Conservation (phyloP, 1,140 invertebrate species). For the Orius insidiosus region DNA sequence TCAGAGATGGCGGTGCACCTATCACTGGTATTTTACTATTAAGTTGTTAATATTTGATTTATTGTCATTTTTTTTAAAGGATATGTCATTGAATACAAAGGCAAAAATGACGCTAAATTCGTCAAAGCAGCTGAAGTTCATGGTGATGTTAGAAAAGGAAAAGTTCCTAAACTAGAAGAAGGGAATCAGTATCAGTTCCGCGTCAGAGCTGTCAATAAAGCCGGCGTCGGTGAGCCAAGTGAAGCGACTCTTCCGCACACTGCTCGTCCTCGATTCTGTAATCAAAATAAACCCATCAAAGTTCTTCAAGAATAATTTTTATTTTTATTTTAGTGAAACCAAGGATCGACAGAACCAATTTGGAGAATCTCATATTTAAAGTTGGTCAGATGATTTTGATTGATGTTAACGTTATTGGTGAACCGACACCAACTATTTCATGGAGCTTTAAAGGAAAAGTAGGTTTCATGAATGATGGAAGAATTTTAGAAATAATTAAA, state of each 20-base stretch:
- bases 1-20: constrained; percentile 87
- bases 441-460: constrained; percentile 72
- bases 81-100: constrained; percentile 80
- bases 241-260: constrained; percentile 86
- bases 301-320: constrained; percentile 12
- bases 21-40: constrained; percentile 46
- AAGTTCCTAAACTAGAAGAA: constrained; percentile 76
- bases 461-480: constrained; percentile 13
- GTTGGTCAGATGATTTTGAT: constrained; percentile 78
- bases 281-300: constrained; percentile 24
- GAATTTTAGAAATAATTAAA: not conserved
- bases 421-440: constrained; percentile 78
- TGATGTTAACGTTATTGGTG: constrained; percentile 82
- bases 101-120: constrained; percentile 47
- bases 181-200: constrained; percentile 93
- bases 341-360: constrained; percentile 76
- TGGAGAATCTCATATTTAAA: constrained; percentile 70
- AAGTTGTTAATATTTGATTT: not conserved
- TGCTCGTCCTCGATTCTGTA: constrained; percentile 82
- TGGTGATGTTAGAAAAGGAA: constrained; percentile 60
- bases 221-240: constrained; percentile 86
- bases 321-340: constrained; percentile 58
- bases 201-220: constrained; percentile 87
- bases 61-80: constrained; percentile 28
- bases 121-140: constrained; percentile 56